Base-by-base conservation (phyloP, 2,797 vertebrate species). In the Cyprinodon diabolis region DNA sequence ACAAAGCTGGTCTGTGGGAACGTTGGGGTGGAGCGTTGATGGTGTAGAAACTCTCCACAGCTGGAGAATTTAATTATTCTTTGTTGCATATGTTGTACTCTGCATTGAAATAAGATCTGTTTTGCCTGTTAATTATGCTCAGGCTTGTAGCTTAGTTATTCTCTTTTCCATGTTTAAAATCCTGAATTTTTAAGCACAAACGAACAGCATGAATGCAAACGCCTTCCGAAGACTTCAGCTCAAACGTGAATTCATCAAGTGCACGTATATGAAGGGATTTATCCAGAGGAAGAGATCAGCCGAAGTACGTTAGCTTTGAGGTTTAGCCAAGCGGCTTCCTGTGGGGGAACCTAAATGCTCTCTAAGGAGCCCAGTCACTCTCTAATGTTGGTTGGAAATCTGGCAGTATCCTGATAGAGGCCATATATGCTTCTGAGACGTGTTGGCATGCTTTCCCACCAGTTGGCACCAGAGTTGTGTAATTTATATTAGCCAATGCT, bases 1-100 rank as follows among this genome's bases (percentile, higher is more conserved):
- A 89, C 87, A 89, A 75, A 84, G 89, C 72, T 58, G 48, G 12
- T 49, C 52, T 72, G 66, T 58, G 80, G 90, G 89, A 93, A 91
- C 89, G 90, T 83, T 4, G 0, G 82, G 86, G 82, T 71, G 86
- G 89, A 80, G 85, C 60, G 30, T 54, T 37, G 40, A 57, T 56
- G 1, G 17, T 76, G 70, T 1, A 71, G 65, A 80, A 76, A 77
- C 71, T 52, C 68, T 56, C 37, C 35, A n/a, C 55, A 25, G n/a
- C 79, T 43, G n/a, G 58, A 13, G 23, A 66, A 19, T 70, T 63
- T 65, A 69, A 49, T 70, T 12, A 30, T 60, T n/a, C 55, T 15
- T 78, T 5, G 47, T 23, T 55, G 21, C 45, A 37, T 49, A 3
- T 66, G 57, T 68, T 73, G 49, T 5, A 0, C 71, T 9, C 35